These are phyloP conservation scores for Phragmatobia fuliginosa DNA, from an alignment of 2,888 invertebrate genomes.

Conservation along the genomic window DNA sequence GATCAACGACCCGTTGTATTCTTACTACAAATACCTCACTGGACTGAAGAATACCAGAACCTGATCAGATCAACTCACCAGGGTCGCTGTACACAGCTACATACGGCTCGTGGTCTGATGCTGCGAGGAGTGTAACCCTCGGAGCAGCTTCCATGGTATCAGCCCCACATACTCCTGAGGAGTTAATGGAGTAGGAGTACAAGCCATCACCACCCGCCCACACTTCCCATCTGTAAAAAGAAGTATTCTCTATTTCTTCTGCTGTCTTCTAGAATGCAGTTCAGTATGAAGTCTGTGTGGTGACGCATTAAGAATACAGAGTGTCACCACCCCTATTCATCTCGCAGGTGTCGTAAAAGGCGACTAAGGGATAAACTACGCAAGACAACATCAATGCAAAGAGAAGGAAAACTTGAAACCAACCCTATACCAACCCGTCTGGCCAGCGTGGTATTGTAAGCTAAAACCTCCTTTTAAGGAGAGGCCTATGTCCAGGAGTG, in stretches of 20 bases:
- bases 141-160: constrained; percentile 88
- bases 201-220: constrained; percentile 97
- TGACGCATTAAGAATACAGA: too few species aligned
- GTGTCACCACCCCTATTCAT: too few species aligned
- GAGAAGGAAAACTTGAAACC: too few species aligned
- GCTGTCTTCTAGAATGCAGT: neutral
- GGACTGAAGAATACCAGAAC: neutral
- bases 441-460: too few species aligned
- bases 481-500: too few species aligned
- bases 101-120: constrained; percentile 85
- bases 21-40: neutral
- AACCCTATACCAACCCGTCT: too few species aligned
- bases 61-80: constrained; percentile 74
- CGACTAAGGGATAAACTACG: too few species aligned
- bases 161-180: constrained; percentile 91
- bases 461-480: too few species aligned
- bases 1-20: too few species aligned
- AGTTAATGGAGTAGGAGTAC: constrained; percentile 91
- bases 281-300: too few species aligned
- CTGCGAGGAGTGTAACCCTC: constrained; percentile 89
- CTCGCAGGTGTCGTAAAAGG: too few species aligned
- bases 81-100: constrained; percentile 95
- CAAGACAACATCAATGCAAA: too few species aligned
- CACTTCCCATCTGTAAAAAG: constrained; percentile 88
- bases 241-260: neutral